Evolutionary conservation across 2,797 vertebrate species (phyloP).

Genomic region (Brachyrhaphis roseni): DNA sequence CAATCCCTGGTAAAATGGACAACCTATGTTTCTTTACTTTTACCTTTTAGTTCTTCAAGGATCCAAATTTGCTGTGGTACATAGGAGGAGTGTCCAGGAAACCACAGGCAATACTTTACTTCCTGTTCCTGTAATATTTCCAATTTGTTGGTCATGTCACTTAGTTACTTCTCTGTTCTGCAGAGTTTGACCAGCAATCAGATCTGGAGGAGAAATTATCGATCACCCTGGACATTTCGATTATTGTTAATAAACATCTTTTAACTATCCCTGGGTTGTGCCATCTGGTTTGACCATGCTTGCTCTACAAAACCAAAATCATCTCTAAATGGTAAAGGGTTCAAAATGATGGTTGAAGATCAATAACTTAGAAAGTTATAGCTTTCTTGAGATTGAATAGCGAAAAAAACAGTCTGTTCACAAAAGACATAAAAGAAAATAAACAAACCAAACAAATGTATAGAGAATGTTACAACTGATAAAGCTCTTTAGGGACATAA

Average conservation of each 20-base stretch:
- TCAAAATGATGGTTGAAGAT: background rate
- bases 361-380: background rate
- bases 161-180: background rate
- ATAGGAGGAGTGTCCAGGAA: background rate
- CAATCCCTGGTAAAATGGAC: background rate
- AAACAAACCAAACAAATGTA: background rate
- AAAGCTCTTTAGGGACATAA: background rate
- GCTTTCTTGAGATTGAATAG: background rate
- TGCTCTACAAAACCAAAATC: background rate
- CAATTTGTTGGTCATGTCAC: too few species aligned
- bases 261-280: background rate
- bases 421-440: background rate
- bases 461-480: background rate
- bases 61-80: background rate
- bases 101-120: background rate
- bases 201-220: background rate
- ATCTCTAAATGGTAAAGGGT: background rate
- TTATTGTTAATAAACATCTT: background rate
- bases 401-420: background rate
- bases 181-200: background rate
- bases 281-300: background rate
- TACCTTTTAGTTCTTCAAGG: background rate
- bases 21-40: background rate
- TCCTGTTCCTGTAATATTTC: background rate
- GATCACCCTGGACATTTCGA: background rate